Percentiles rank a stretch among this genome's conserved stretches.
Evolutionary conservation across 2,113 vertebrate species (phyloP).

Genomic region (Agapornis roseicollis): DNA sequence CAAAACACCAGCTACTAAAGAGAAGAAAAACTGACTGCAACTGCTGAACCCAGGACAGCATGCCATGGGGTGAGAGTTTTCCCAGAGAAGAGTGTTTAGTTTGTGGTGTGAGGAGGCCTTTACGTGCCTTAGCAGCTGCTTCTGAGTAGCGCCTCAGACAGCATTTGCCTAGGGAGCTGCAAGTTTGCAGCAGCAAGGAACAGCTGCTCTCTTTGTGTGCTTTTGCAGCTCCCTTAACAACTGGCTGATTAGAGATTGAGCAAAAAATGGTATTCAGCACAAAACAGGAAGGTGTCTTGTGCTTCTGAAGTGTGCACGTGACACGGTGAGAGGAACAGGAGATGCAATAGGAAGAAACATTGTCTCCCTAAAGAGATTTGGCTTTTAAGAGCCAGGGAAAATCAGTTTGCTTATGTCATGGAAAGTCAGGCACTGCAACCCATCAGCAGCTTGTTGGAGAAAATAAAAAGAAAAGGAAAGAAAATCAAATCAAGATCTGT

Average conservation of each 20-base stretch:
- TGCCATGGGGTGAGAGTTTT: not conserved
- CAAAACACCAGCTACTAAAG: too few species aligned
- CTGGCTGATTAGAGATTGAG: slow-evolving; percentile 66
- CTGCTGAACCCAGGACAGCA: too few species aligned
- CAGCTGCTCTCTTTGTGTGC: slow-evolving; percentile 68
- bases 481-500: not conserved
- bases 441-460: not conserved
- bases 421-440: not conserved
- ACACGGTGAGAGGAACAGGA: not conserved
- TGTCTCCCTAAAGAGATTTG: not conserved
- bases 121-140: not conserved
- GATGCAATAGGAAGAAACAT: not conserved
- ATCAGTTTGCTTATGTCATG: not conserved
- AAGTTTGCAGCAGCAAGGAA: not conserved
- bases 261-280: slow-evolving; percentile 55
- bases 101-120: not conserved
- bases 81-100: not conserved
- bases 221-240: slow-evolving; percentile 47
- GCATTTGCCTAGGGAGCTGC: not conserved
- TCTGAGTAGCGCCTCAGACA: not conserved
- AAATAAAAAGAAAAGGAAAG: not conserved
- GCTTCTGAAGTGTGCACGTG: slow-evolving; percentile 22
- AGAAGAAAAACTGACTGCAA: too few species aligned
- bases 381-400: not conserved
- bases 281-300: slow-evolving; percentile 61